Percentiles rank a stretch among this genome's conserved stretches.
Conservation (phyloP, 2,888 invertebrate species). For the Sisyra terminalis region DNA sequence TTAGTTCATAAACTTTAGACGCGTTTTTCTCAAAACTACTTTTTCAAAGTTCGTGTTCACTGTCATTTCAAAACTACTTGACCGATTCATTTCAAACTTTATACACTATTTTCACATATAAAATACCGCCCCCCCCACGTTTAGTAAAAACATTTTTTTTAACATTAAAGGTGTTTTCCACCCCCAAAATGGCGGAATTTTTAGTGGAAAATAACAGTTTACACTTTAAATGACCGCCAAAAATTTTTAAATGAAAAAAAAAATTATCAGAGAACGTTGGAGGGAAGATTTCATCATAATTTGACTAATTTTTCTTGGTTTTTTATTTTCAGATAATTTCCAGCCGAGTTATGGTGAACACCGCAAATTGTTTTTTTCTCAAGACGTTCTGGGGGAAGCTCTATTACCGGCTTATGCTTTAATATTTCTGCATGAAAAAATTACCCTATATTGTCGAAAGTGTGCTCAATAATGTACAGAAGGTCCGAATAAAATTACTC, state of each 20-base stretch:
- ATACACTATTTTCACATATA: constrained; percentile 1
- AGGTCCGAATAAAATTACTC: constrained; percentile 4
- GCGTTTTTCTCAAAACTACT: constrained; percentile 8
- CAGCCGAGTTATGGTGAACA: too few species aligned
- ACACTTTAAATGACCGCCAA: too few species aligned
- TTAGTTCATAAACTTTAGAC: constrained; percentile 9
- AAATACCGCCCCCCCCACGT: constrained; percentile 10
- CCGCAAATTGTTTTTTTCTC: too few species aligned
- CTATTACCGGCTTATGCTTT: too few species aligned
- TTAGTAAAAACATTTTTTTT: constrained; percentile 10
- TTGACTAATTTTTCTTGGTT: too few species aligned
- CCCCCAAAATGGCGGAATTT: constrained; percentile 11
- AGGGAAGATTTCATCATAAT: too few species aligned
- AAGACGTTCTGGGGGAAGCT: too few species aligned
- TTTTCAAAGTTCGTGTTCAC: background rate
- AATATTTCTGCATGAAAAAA: constrained; percentile 4
- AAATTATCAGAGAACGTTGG: too few species aligned
- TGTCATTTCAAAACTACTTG: too few species aligned
- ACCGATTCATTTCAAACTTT: too few species aligned
- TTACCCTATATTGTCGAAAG: constrained; percentile 9
- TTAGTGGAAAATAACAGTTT: constrained; percentile 6
- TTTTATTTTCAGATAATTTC: too few species aligned
- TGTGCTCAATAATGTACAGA: constrained; percentile 7
- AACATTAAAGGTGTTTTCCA: constrained; percentile 9
- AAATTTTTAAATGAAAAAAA: too few species aligned